Conservation (phyloP, 2,888 invertebrate genomes). For the Sarcophaga carnaria region DNA sequence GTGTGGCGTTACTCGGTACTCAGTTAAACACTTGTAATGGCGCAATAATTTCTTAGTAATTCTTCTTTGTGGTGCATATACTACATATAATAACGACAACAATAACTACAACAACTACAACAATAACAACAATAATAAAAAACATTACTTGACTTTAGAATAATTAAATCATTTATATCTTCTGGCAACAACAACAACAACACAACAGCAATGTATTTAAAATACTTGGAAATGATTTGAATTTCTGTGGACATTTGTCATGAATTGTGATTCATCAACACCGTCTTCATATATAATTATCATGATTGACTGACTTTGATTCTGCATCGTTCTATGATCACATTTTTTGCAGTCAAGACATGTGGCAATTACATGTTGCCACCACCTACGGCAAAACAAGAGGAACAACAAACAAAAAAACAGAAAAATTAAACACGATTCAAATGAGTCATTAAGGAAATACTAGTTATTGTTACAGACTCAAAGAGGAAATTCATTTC, state of each 20-base stretch:
- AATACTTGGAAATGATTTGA: conserved; percentile 55
- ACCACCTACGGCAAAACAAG: conserved; percentile 23
- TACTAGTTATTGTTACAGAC: background rate
- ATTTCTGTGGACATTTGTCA: conserved; percentile 52
- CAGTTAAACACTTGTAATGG: conserved; percentile 39
- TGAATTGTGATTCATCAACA: background rate
- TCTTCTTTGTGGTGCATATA: conserved; percentile 24
- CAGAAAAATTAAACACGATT: background rate
- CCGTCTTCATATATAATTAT: background rate
- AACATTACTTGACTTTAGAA: conserved; percentile 12
- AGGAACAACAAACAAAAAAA: no score
- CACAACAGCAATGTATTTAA: conserved; percentile 31
- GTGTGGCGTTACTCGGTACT: conserved; percentile 46
- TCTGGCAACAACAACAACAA: conserved; percentile 29
- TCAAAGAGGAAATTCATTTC: background rate
- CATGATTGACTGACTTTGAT: conserved; percentile 30
- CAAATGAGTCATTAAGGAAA: conserved; percentile 49
- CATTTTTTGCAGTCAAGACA: conserved; percentile 53
- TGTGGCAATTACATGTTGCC: conserved; percentile 37
- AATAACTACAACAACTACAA: conserved; percentile 15
- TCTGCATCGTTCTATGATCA: conserved; percentile 29
- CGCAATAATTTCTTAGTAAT: conserved; percentile 58
- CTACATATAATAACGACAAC: conserved; percentile 5
- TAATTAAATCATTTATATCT: conserved; percentile 57
- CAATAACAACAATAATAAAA: background rate